phyloP scores from a whole-genome alignment of 2,797 vertebrate species.

The Podarcis lilfordi region DNA sequence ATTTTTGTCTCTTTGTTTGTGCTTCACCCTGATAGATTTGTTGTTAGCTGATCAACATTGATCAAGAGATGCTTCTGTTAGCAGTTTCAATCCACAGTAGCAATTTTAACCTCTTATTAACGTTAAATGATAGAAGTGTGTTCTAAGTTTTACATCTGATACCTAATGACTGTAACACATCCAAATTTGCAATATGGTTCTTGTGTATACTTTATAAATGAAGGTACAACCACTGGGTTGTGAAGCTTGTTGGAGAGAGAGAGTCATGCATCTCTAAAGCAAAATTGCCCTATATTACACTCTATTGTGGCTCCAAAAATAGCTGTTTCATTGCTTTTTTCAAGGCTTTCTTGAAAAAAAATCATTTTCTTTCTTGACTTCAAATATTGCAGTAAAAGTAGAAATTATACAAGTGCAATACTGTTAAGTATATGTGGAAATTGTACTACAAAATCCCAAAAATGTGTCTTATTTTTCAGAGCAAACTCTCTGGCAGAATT shows the following conservation, averaged over 20 bases:
- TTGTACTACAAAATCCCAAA: not conserved
- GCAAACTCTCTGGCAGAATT: conserved; percentile 6
- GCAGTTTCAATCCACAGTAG: not conserved
- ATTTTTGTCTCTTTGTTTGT: not conserved
- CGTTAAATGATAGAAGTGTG: conserved; percentile 17
- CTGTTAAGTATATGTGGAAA: conserved; percentile 14
- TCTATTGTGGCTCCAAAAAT: conserved; percentile 8
- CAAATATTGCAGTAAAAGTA: not conserved
- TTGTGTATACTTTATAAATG: conserved; percentile 12
- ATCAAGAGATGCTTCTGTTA: not conserved
- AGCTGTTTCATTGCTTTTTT: conserved; percentile 13
- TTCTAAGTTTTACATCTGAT: not conserved
- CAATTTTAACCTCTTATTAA: not conserved
- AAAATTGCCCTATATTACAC: not conserved
- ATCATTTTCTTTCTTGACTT: not conserved
- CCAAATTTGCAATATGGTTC: not conserved
- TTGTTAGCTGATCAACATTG: conserved; percentile 17
- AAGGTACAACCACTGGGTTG: not conserved
- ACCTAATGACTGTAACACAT: not conserved
- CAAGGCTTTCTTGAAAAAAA: not conserved
- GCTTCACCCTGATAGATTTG: not conserved
- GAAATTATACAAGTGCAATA: not conserved
- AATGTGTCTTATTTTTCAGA: not conserved
- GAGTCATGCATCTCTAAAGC: not conserved
- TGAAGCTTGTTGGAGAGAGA: not conserved